Conservation (phyloP, 2,888 invertebrate species). For the Coleophora flavipennella region DNA sequence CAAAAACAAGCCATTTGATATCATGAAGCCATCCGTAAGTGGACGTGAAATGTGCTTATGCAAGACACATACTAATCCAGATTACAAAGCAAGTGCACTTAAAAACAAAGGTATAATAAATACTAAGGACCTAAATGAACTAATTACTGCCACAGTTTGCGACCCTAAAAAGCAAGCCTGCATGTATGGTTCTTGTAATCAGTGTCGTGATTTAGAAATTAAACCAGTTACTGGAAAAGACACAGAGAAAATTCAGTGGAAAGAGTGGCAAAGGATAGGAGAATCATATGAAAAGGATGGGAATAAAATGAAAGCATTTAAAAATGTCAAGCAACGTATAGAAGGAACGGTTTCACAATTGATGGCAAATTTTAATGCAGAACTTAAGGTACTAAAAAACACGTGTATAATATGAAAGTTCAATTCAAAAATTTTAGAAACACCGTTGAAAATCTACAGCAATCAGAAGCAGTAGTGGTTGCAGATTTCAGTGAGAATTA, state of each 20-base stretch:
- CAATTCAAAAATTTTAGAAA: not conserved
- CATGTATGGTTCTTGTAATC: conserved; percentile 9
- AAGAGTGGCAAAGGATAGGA: conserved; percentile 8
- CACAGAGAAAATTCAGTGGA: conserved; percentile 6
- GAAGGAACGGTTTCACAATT: conserved; percentile 1
- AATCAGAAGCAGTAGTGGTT: not conserved
- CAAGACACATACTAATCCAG: conserved; percentile 11
- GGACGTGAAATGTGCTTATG: conserved; percentile 16
- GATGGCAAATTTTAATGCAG: not conserved
- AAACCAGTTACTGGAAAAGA: not conserved
- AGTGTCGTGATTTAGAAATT: conserved; percentile 5
- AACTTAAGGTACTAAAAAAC: not conserved
- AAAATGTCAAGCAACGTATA: conserved; percentile 4
- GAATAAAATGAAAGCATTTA: conserved; percentile 5
- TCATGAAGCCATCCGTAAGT: conserved; percentile 12
- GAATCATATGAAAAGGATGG: conserved; percentile 7
- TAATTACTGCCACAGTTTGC: conserved; percentile 9
- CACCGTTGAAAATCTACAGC: not conserved
- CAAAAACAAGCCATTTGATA: conserved; percentile 14
- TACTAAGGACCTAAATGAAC: conserved; percentile 2
- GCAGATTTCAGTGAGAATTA: conserved; percentile 1
- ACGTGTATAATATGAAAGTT: not conserved
- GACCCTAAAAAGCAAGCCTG: conserved; percentile 6
- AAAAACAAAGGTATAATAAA: conserved; percentile 2
- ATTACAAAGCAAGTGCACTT: conserved; percentile 3